phyloP scores from a whole-genome alignment of 92 coral and sea anemone species.

The Chrysogorgia sp. region DNA sequence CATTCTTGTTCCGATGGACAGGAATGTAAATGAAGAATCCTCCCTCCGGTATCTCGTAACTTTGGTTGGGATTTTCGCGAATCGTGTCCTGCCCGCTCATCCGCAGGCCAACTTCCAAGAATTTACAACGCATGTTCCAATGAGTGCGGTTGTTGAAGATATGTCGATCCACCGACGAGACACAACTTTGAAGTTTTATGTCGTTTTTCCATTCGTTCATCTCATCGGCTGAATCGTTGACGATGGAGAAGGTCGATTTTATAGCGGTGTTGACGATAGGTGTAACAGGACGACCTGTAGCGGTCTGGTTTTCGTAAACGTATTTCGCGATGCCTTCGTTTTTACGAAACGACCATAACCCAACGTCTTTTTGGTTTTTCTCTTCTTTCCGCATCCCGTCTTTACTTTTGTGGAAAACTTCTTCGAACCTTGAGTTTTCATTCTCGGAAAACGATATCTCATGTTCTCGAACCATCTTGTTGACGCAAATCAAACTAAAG shows the following conservation, averaged over 20 bases:
- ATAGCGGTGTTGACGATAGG: no score
- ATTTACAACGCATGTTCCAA: conserved; percentile 37
- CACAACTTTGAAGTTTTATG: neutral
- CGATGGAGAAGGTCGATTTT: conserved; percentile 2
- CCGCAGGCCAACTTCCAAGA: conserved; percentile 24
- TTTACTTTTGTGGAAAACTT: no score
- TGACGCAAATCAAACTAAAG: neutral
- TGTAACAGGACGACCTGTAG: conserved; percentile 6
- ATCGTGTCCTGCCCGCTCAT: conserved; percentile 26
- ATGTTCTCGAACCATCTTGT: neutral
- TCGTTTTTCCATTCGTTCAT: conserved; percentile 12
- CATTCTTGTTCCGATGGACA: neutral
- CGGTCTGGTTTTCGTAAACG: neutral
- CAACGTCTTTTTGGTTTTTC: neutral
- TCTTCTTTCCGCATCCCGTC: neutral
- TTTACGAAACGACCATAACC: neutral
- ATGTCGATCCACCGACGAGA: neutral
- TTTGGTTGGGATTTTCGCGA: conserved; percentile 24
- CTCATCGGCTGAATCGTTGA: neutral
- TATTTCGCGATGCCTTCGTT: neutral
- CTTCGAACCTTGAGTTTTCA: neutral
- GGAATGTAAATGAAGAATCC: conserved; percentile 10
- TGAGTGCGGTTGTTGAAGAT: conserved; percentile 21
- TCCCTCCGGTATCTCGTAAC: neutral
- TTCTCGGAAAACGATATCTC: neutral